Conservation (phyloP, 1,140 invertebrate species). For the Pectinophora gossypiella region DNA sequence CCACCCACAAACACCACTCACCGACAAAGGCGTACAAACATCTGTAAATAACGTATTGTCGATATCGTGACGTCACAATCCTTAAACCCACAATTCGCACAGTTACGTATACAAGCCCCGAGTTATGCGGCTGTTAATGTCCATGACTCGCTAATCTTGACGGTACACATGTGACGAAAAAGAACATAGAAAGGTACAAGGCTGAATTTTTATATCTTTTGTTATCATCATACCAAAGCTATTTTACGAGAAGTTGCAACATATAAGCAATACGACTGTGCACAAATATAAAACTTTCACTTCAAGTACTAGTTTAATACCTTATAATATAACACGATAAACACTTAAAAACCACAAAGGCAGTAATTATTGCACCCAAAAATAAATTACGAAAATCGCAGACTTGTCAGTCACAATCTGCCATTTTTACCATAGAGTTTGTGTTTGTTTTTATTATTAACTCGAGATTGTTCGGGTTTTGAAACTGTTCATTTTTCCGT, state of each 20-base stretch:
- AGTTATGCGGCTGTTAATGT: slow-evolving; percentile 34
- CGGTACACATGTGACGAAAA: slow-evolving; percentile 59
- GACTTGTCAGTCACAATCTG: slow-evolving; percentile 66
- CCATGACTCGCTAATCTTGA: slow-evolving; percentile 55
- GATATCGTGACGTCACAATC: slow-evolving; percentile 69
- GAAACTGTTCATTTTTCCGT: no score
- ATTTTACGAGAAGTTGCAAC: slow-evolving; percentile 55
- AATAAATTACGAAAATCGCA: slow-evolving; percentile 68
- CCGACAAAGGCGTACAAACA: slow-evolving; percentile 53
- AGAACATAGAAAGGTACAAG: slow-evolving; percentile 52
- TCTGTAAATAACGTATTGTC: slow-evolving; percentile 62
- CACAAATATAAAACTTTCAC: background rate
- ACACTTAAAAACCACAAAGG: slow-evolving; percentile 38
- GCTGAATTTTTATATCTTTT: slow-evolving; percentile 70
- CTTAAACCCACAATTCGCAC: slow-evolving; percentile 55
- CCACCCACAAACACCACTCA: slow-evolving; percentile 25
- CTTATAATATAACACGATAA: slow-evolving; percentile 28
- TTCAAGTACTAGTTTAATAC: slow-evolving; percentile 17
- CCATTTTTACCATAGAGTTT: slow-evolving; percentile 60
- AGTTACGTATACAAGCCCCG: slow-evolving; percentile 60
- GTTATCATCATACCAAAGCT: slow-evolving; percentile 64
- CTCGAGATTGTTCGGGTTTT: no score
- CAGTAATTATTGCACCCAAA: slow-evolving; percentile 56
- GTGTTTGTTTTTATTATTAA: background rate
- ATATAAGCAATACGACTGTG: slow-evolving; percentile 18